phyloP scores from a whole-genome alignment of 2,113 vertebrate genomes.

The Corythoichthys haematopterus region DNA sequence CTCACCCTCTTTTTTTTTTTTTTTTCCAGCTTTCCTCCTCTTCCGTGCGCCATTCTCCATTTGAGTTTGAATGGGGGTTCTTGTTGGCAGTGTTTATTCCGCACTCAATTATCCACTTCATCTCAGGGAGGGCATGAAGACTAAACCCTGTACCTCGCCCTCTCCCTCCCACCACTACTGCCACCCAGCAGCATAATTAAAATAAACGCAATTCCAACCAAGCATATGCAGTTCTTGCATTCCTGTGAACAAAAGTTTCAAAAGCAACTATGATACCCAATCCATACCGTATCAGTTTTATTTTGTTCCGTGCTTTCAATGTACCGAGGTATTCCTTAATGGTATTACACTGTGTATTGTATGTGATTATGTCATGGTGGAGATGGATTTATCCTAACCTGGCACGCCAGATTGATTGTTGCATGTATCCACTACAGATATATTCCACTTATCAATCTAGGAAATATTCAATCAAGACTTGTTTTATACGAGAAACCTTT shows the following conservation, averaged over 20 bases:
- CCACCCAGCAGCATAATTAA: conserved; percentile 49
- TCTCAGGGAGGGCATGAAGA: conserved; percentile 48
- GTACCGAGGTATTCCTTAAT: not conserved
- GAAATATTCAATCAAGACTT: no score
- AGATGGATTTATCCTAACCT: no score
- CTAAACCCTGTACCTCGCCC: conserved; percentile 40
- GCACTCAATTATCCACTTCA: conserved; percentile 79
- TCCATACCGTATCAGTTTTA: not conserved
- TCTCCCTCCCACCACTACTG: conserved; percentile 23
- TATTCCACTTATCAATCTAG: no score
- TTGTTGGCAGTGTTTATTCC: conserved; percentile 74
- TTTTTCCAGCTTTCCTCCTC: conserved; percentile 14
- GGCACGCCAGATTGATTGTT: no score
- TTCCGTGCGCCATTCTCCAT: conserved; percentile 37
- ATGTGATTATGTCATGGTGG: no score
- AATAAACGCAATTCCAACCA: conserved; percentile 36
- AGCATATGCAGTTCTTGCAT: not conserved
- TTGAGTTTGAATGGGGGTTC: conserved; percentile 41
- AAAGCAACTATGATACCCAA: not conserved
- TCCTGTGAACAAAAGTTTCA: not conserved
- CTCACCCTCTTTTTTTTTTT: conserved; percentile 45
- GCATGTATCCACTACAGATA: no score
- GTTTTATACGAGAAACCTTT: no score
- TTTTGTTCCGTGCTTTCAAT: not conserved
- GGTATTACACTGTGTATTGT: no score